Evolutionary conservation across 1,140 invertebrate species (phyloP).

Genomic region (Heliconius eleuchia): DNA sequence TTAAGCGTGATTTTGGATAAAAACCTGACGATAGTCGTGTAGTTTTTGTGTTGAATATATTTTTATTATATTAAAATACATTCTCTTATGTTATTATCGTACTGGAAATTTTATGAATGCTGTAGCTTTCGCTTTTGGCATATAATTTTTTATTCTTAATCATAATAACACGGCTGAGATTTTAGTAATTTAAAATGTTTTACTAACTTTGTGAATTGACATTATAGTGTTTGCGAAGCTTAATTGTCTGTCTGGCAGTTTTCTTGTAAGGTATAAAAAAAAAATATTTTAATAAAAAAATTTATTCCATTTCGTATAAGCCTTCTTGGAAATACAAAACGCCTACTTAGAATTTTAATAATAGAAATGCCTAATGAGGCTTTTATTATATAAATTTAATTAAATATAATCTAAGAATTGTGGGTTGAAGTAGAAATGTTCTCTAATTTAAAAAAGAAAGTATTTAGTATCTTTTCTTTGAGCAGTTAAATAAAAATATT

Average conservation of each 20-base stretch:
- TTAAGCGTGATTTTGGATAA: conserved; percentile 31
- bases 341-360: neutral
- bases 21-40: conserved; percentile 17
- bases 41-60: conserved; percentile 6
- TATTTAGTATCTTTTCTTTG: no score
- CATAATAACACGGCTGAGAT: neutral
- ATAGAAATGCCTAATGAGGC: no score
- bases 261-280: neutral
- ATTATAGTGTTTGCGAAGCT: neutral
- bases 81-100: neutral
- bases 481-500: no score
- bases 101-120: conserved; percentile 1
- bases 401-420: no score
- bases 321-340: neutral
- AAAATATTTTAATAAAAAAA: no score
- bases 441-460: no score
- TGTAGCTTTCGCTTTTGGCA: neutral
- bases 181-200: neutral
- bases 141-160: neutral
- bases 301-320: neutral
- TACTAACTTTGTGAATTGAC: neutral
- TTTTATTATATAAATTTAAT: no score
- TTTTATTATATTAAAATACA: conserved; percentile 1
- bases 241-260: neutral
- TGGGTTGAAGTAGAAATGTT: no score